These are phyloP conservation scores for Bombus terrestris DNA, from an alignment of 1,140 invertebrate species.

Conservation along the genomic window DNA sequence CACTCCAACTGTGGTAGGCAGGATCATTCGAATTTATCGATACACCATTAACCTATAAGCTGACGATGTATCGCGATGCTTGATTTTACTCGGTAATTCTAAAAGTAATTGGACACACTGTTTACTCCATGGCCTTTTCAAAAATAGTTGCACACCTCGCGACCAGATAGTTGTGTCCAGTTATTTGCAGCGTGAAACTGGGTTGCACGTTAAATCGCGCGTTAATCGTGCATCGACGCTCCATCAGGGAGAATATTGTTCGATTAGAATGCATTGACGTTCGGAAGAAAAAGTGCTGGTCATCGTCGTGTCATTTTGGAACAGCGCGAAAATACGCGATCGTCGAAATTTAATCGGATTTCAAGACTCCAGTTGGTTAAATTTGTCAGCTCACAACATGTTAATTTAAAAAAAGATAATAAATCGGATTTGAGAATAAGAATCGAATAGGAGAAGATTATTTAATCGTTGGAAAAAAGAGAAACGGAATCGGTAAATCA, in stretches of 20 bases:
- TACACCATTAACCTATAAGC: slow-evolving; percentile 28
- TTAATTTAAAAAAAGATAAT: too few species aligned
- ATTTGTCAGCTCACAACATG: too few species aligned
- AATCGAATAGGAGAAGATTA: neutral
- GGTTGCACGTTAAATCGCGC: slow-evolving; percentile 35
- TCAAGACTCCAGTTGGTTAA: neutral
- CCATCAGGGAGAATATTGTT: slow-evolving; percentile 8
- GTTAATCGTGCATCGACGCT: slow-evolving; percentile 32
- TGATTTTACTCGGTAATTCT: slow-evolving; percentile 19
- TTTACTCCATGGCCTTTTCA: slow-evolving; percentile 34
- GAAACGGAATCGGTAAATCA: slow-evolving; percentile 3
- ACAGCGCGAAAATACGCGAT: neutral
- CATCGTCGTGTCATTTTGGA: neutral
- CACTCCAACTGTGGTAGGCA: neutral
- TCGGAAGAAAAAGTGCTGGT: neutral
- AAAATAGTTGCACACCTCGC: slow-evolving; percentile 22
- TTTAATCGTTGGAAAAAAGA: neutral
- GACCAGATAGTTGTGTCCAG: slow-evolving; percentile 12
- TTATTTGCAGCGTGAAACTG: slow-evolving; percentile 24
- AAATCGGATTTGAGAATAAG: neutral
- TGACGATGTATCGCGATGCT: slow-evolving; percentile 13
- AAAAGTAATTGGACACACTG: slow-evolving; percentile 24
- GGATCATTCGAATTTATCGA: slow-evolving; percentile 19
- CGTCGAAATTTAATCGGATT: neutral
- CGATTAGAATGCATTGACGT: neutral